Percentiles rank a stretch among this genome's conserved stretches.
These are phyloP conservation scores for Scophthalmus maximus DNA, from an alignment of 2,113 vertebrate species.

Conservation along the genomic window DNA sequence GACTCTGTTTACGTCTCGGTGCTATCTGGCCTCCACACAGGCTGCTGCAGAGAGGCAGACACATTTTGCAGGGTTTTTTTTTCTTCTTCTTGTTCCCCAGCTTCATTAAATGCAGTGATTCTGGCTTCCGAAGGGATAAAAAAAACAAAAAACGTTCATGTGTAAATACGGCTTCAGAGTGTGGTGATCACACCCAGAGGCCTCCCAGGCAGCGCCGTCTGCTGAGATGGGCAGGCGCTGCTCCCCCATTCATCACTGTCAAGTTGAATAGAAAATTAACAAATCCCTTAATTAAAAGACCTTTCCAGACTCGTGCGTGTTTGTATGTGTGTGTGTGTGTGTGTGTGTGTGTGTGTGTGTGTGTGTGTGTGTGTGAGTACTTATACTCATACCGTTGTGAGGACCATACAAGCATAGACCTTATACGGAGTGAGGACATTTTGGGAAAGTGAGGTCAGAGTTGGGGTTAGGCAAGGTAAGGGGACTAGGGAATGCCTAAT, in stretches of 20 bases:
- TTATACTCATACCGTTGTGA: too few relatives aligned
- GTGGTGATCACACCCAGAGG: conserved; percentile 57
- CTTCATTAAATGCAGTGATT: conserved; percentile 2
- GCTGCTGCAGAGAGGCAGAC: background rate
- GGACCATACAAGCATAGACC: too few relatives aligned
- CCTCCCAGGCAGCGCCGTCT: conserved; percentile 52
- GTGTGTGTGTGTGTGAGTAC: conserved; percentile 12
- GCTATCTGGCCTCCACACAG: conserved; percentile 36
- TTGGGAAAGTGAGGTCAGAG: too few relatives aligned
- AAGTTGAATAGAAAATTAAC: conserved; percentile 81
- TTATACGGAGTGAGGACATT: too few relatives aligned
- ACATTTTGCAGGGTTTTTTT: background rate
- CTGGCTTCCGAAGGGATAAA: conserved; percentile 48
- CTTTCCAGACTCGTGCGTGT: conserved; percentile 47
- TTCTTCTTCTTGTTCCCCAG: background rate
- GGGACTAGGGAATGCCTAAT: too few relatives aligned
- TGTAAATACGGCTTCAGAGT: conserved; percentile 41
- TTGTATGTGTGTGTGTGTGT: conserved; percentile 31
- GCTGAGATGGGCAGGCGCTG: conserved; percentile 52
- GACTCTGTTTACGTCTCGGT: conserved; percentile 44
- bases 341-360: conserved; percentile 33
- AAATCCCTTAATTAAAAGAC: conserved; percentile 82
- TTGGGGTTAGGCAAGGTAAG: too few relatives aligned
- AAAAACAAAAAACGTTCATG: conserved; percentile 34
- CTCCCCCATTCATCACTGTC: conserved; percentile 78